Percentiles rank a stretch among this genome's conserved stretches.
Evolutionary conservation across 2,113 vertebrate species (phyloP).

Genomic region (Entomyzon cyanotis): DNA sequence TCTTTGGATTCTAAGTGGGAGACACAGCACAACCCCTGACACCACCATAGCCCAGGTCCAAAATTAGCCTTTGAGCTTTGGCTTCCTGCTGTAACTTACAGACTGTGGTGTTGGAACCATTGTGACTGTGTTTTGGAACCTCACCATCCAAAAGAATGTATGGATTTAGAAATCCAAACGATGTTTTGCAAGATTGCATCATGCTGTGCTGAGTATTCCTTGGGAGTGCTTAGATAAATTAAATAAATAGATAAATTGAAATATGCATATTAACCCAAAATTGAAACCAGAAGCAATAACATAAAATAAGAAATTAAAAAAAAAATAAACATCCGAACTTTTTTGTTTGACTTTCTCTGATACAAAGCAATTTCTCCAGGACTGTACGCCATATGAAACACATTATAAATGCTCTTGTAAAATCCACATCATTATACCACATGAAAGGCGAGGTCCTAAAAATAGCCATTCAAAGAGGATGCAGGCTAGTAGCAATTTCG

Average conservation of each 20-base stretch:
- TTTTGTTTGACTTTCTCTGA: constrained; percentile 43
- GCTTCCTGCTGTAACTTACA: neutral
- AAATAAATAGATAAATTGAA: neutral
- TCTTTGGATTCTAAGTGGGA: neutral
- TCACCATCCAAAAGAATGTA: neutral
- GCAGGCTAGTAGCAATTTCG: constrained; percentile 72
- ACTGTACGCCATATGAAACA: constrained; percentile 74
- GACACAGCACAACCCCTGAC: neutral
- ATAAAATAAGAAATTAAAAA: neutral
- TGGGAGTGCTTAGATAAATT: neutral
- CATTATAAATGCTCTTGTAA: constrained; percentile 82
- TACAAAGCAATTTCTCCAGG: constrained; percentile 51
- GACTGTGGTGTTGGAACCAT: neutral
- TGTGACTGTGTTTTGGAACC: neutral
- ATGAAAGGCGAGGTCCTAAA: constrained; percentile 81
- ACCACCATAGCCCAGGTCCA: neutral
- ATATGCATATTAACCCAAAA: neutral
- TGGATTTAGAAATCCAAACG: neutral
- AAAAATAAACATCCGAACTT: neutral
- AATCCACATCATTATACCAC: constrained; percentile 80
- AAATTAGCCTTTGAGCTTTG: neutral
- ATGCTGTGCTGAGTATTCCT: neutral
- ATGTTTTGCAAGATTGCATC: neutral
- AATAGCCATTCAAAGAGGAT: constrained; percentile 78
- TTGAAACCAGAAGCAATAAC: neutral